phyloP scores from a whole-genome alignment of 2,888 invertebrate genomes.

The Therioaphis trifolii region DNA sequence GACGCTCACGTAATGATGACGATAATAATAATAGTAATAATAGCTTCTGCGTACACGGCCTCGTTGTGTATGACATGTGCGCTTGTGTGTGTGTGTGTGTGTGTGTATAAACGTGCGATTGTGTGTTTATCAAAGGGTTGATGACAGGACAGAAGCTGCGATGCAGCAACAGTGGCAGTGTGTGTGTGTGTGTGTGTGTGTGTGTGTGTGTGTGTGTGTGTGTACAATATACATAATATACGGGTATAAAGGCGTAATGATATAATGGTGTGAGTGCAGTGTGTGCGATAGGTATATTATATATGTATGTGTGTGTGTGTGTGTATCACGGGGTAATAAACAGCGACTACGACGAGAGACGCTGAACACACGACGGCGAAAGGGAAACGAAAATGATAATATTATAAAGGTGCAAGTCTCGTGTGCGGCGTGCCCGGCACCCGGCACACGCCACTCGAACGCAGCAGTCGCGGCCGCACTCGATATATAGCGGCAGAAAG shows the following conservation, averaged over 20 bases:
- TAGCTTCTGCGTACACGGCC: not conserved
- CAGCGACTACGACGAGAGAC: too few relatives aligned
- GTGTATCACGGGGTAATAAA: not conserved
- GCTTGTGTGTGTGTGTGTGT: too few relatives aligned
- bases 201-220: too few relatives aligned
- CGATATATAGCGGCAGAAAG: not conserved
- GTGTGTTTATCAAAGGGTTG: conserved; percentile 12
- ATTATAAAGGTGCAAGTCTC: not conserved
- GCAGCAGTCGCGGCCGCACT: conserved; percentile 6
- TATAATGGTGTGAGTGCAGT: not conserved
- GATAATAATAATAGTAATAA: not conserved
- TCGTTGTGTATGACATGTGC: too few relatives aligned
- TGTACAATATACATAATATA: not conserved
- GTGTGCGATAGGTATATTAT: too few relatives aligned
- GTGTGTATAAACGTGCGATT: too few relatives aligned
- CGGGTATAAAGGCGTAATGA: not conserved
- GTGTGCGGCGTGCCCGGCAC: not conserved
- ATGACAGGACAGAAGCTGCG: not conserved
- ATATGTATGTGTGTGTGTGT: not conserved
- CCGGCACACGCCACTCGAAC: not conserved
- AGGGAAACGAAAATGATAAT: not conserved
- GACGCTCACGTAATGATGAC: not conserved
- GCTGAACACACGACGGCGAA: too few relatives aligned
- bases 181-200: not conserved
- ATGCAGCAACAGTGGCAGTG: too few relatives aligned